Evolutionary conservation across 2,888 invertebrate species (phyloP).

Genomic region (Gastracanthus pulcherrimus): DNA sequence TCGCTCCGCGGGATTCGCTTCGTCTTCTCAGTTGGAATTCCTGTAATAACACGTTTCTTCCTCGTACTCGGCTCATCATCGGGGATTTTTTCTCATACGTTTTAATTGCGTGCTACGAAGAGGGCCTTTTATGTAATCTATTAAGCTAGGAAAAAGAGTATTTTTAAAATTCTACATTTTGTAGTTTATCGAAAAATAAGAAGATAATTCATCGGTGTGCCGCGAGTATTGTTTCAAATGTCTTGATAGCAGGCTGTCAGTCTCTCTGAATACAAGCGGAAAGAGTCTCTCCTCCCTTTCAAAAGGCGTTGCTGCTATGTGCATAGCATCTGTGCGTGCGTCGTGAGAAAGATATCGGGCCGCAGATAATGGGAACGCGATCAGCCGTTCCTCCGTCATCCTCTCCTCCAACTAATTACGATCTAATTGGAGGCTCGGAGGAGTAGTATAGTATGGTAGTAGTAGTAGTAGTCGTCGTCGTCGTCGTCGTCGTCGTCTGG

Average conservation of each 20-base stretch:
- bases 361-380: slow-evolving; percentile 25
- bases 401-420: slow-evolving; percentile 38
- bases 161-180: too few species aligned
- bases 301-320: slow-evolving; percentile 4
- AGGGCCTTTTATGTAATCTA: neutral
- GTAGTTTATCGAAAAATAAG: too few species aligned
- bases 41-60: slow-evolving; percentile 13
- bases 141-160: too few species aligned
- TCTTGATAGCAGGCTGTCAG: neutral
- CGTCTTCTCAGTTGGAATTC: slow-evolving; percentile 12
- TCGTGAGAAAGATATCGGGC: slow-evolving; percentile 31
- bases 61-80: neutral
- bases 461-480: neutral
- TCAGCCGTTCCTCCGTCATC: neutral
- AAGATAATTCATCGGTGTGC: neutral
- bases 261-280: neutral
- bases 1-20: neutral
- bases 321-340: neutral
- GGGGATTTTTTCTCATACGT: neutral
- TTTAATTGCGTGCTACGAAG: neutral
- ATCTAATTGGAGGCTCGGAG: slow-evolving; percentile 37
- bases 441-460: too few species aligned
- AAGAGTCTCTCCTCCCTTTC: neutral
- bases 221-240: neutral
- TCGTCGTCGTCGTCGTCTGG: neutral